Evolutionary conservation across 2,113 vertebrate species (phyloP), one percentile per base, ranked within the genome.

Genomic region (Microtus pennsylvanicus): DNA sequence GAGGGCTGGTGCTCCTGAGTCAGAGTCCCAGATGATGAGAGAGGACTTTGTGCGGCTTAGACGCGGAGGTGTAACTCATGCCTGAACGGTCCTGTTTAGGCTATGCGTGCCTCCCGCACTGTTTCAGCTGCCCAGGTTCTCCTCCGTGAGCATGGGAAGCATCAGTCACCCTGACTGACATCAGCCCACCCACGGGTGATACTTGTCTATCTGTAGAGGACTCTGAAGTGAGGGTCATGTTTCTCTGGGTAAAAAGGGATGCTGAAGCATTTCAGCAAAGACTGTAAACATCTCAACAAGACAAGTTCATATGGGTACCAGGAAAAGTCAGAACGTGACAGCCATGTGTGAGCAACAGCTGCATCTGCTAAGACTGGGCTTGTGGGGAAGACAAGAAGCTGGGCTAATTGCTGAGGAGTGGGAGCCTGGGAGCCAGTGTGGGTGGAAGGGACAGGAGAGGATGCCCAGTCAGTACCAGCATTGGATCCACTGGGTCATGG

Each of bases 171-270:
- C 58, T 58, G 55, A 17, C 80, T 4, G 4, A 89, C 19, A 12
- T 5, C 1, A n/a, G 52, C 45, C 80, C 35, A 76, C 21, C 30
- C 55, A 65, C 86, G 10, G 63, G 26, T 35, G 42, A 45, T 75
- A 42, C 19, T 38, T 74, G 47, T 75, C 81, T 28, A 26, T 11
- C 19, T n/a, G 28, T 33, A 70, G 33, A 80, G 55, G n/a, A 16
- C 87, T 93, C 55, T 24, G 67, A 91, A 78, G 16, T 13, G 6
- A 95, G 83, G 26, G 13, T 80, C 77, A 74, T 69, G 45, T 63
- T 87, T 95, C 47, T 90, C 55, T 35, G 75, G 19, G 65, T 75
- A 67, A 77, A 89, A 85, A 78, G 70, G 7, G 47, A 24, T 75
- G 10, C 55, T 65, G 28, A 14, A 87, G 80, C 61, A 58, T 58